Conservation (phyloP, 30 jellyfish, hydroid and myxozoan species). For the Euphysa ruthae region DNA sequence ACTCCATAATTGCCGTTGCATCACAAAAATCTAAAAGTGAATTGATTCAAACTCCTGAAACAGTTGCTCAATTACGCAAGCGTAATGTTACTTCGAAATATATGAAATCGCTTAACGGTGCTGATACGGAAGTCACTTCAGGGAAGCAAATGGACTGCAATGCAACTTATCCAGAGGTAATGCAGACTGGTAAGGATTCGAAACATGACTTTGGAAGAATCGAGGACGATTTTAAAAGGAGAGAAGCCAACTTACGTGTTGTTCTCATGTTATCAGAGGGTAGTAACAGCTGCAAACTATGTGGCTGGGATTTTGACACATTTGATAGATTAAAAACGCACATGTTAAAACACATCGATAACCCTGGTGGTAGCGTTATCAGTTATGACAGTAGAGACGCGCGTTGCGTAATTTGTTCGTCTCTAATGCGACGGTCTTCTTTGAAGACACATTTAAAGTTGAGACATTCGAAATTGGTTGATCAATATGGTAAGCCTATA, state of each 20-base stretch:
- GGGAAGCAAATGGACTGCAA: no score
- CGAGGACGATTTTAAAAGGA: background rate
- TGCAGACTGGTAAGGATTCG: no score
- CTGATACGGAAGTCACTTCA: no score
- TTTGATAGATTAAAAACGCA: conserved; percentile 18
- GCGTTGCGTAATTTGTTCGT: conserved; percentile 10
- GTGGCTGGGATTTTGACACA: conserved; percentile 12
- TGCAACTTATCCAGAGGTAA: no score
- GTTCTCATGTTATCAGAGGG: conserved; percentile 11
- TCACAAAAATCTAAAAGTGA: no score
- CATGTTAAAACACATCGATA: background rate
- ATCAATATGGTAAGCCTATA: background rate
- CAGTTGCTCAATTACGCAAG: no score
- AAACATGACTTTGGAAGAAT: no score
- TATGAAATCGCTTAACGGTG: no score
- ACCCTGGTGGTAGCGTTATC: background rate
- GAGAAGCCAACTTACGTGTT: background rate
- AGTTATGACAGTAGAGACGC: conserved; percentile 22
- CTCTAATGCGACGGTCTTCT: background rate
- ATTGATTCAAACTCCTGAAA: no score
- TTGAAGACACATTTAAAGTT: conserved; percentile 11
- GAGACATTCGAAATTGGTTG: conserved; percentile 7
- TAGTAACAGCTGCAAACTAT: conserved; percentile 4
- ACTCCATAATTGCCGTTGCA: no score
- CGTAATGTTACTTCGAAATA: no score